Evolutionary conservation across 2,888 invertebrate species (phyloP), one percentile per base, ranked within the genome.

Genomic region (Seira sanloemensis): DNA sequence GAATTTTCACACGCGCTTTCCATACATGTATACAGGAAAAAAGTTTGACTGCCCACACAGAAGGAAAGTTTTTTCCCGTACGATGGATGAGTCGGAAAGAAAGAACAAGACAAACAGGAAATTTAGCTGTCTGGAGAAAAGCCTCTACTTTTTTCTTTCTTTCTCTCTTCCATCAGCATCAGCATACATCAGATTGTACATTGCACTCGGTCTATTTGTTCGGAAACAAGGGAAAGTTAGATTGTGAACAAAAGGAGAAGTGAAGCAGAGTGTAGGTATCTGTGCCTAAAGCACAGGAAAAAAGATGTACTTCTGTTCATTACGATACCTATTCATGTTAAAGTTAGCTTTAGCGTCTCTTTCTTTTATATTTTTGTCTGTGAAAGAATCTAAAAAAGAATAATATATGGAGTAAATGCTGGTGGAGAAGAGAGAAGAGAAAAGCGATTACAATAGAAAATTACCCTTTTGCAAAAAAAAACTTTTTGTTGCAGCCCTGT

Each of bases 71-170:
- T 37, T 37, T 37, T 37, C 37, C 4, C 12, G 5, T 7, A 19
- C 62, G n/a, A n/a, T 5, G 12, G 19, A 62, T 37, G 62, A 62
- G n/a, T n/a, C n/a, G n/a, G 68, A 68, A 26, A 25, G 24, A 50
- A 71, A 21, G 50, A 23, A 50, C 50, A 4, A 46, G 46, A 50
- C 46, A 71, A 23, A 0, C 23, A 71, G 71, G 50, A 71, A 71
- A 71, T 71, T 71, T 37, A 50, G 50, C 71, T 71, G 71, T 71
- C 71, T 50, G 5, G 19, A 69, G 37, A 37, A 37, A 68, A 68
- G n/a, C 24, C 18, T 68, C 18, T 25, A 26, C 7, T 9, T 68
- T 68, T 23, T 18, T 66, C 24, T 66, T 66, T 16, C 66, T 9
- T 68, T 9, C 25, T 68, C 18, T n/a, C 26, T 5, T 9, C 26